Base-by-base conservation (phyloP, 2,113 vertebrate genomes). In the Bubalus kerabau region DNA sequence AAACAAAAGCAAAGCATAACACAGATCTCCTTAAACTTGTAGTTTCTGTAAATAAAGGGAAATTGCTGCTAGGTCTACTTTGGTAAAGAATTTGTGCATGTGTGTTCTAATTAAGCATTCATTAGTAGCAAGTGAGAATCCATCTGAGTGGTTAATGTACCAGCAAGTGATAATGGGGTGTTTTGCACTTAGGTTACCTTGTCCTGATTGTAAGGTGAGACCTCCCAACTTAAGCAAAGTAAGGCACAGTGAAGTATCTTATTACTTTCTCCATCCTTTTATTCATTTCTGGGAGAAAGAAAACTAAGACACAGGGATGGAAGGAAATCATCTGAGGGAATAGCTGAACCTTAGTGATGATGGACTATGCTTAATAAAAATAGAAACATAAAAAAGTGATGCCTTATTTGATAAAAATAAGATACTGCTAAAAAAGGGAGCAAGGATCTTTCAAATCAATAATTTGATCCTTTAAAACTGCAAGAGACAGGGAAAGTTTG, bases 101-200 rank as follows among this genome's bases (percentile, higher is more conserved):
- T 82, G 48, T 94, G 78, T 91, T 97, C 95, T 95, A 98, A 98
- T 97, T 97, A 98, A 97, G 50, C 67, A 89, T 90, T 97, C 96
- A 97, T 98, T 98, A 97, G 94, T 88, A 92, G 96, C 95, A 96
- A 89, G 86, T 30, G 40, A 94, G 96, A 96, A 94, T 46, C 88
- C 97, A 97, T 98, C 97, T 95, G 78, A 94, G 80, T 93, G 96
- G 94, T 98, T 97, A 97, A 98, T 97, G 98, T 94, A 97, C 91
- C 97, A 96, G 86, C 86, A 94, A 97, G 95, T 92, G 88, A 89
- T 92, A 97, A 94, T 89, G 56, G 52, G n/a, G 36, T 84, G n/a
- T 78, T 95, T 84, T 94, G 95, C 92, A 96, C 83, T 90, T 67
- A 96, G 95, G 97, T 97, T 98, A 97, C 89, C 90, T 97, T 95